Evolutionary conservation across 2,797 vertebrate species (phyloP), one percentile per base, ranked within the genome.

Genomic region (Phrynocephalus forsythii): DNA sequence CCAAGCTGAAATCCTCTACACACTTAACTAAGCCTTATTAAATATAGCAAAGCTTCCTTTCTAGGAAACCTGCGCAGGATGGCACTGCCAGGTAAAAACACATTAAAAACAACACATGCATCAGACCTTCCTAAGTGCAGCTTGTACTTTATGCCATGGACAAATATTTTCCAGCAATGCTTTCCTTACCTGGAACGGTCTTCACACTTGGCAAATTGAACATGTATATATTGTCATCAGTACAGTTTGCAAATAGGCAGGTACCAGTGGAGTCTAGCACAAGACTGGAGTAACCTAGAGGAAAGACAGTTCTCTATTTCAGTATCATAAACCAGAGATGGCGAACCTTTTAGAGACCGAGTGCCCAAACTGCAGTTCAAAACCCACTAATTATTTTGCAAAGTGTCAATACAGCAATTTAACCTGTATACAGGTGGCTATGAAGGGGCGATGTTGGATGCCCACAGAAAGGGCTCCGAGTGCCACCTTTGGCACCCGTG

Each of bases 171-270:
- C 15, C 48, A 86, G 4, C 63, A 52, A 3, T 67, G 44, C 0
- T 0, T 50, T 15, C 11, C 92, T 96, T 95, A 99, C 99, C 98
- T 96, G 99, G 99, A 90, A 95, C 89, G 0, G 96, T 97, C 94
- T 97, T 99, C 86, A 97, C 92, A 81, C 98, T 98, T 10, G 96
- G 97, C 95, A 98, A 94, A 82, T 97, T 98, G 92, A 99, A 99
- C 98, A 98, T 98, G 94, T 99, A 99, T 94, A 99, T 98, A 82
- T 89, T 98, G 91, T 99, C 98, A 92, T 99, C 99, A 1, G 98
- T 99, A 94, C 99, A 99, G 94, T 98, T 99, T 84, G 98, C 98
- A 93, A 99, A 98, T 28, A 99, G 92, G 85, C 96, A 98, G 89
- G 98, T 97, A 90, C 98, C 96, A 0, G 96, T 97, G 16, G 98